Conservation (phyloP, 2,113 vertebrate genomes). For the Cyprinodon tularosa region DNA sequence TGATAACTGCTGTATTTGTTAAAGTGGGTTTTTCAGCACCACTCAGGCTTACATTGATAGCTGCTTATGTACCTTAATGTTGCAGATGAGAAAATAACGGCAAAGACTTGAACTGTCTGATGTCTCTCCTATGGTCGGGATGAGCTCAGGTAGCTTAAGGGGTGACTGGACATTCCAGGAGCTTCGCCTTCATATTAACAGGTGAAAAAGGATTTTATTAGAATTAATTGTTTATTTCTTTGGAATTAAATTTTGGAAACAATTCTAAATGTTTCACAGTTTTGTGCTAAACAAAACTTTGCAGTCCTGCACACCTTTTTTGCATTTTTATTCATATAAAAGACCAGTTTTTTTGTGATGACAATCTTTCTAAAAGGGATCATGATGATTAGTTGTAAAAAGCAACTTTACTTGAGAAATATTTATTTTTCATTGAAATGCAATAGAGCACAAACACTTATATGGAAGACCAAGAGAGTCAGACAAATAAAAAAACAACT, state of each 20-base stretch:
- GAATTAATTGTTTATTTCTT: neutral
- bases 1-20: neutral
- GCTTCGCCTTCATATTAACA: neutral
- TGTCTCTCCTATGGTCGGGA: neutral
- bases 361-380: too few species aligned
- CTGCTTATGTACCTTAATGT: neutral
- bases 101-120: neutral
- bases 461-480: too few species aligned
- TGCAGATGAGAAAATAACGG: neutral
- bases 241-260: neutral
- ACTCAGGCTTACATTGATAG: neutral
- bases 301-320: neutral
- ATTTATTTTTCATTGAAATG: too few species aligned
- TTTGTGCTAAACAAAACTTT: neutral
- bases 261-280: neutral
- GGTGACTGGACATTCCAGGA: neutral
- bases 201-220: neutral
- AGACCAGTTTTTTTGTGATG: too few species aligned
- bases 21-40: neutral
- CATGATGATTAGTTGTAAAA: too few species aligned
- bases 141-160: slow-evolving; percentile 8
- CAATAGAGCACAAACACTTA: too few species aligned
- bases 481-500: too few species aligned
- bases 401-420: too few species aligned
- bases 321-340: neutral